Base-by-base conservation (phyloP, 2,888 invertebrate genomes). In the Odontothrips loti region DNA sequence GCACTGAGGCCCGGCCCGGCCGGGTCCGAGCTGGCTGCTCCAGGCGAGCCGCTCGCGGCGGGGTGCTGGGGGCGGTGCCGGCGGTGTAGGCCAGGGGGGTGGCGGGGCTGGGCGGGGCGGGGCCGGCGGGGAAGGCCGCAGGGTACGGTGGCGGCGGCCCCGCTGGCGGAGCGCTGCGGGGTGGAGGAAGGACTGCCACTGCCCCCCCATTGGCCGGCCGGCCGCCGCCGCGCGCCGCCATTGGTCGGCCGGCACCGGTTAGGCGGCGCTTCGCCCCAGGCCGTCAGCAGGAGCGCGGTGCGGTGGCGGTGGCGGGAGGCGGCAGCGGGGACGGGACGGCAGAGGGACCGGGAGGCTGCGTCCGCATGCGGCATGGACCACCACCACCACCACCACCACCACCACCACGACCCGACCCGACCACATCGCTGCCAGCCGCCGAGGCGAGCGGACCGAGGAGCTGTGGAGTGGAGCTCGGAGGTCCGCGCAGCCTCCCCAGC, bases 191-290 rank as follows among this genome's bases (percentile, higher is more conserved):
- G 68, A 27, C 68, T n/a, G 68, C 68, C 51, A 17, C 58, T 17
- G 68, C 68, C 23, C 68, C 12, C 23, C 68, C 27, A 75, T 75
- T 75, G 68, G 68, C 27, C 23, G 68, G 68, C 68, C 68, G 68
- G 68, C 27, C 27, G 68, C 68, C 68, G 68, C 27, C 68, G 68
- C 23, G 68, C 23, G 23, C 68, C 58, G 58, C 68, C 68, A 75
- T 75, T 75, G 68, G 68, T 27, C 68, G 68, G 1, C 68, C 12
- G 6, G 27, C 68, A 27, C 68, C 68, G 58, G 58, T 75, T 75
- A 75, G 68, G 68, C 68, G 68, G 68, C 27, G 68, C 68, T 75
- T 75, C 68, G 68, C 27, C 68, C 27, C 11, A 27, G 68, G 68
- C 68, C 11, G 58, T 20, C 34, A 6, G 34, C 34, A 43, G 34